These are phyloP conservation scores for Drosophila murphyi DNA, from an alignment of 1,140 invertebrate genomes.

Conservation along the genomic window DNA sequence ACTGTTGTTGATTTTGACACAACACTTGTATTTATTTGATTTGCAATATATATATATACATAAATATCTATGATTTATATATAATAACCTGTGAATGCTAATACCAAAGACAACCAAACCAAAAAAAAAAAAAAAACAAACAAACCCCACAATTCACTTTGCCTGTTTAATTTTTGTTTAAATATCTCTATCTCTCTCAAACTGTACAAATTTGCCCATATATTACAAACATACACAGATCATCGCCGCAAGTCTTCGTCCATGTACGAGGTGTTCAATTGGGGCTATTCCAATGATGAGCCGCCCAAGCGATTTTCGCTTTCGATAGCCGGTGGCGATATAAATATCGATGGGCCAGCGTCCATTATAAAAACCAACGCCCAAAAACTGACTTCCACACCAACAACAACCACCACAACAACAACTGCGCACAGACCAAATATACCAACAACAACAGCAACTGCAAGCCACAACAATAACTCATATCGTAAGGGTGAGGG, in stretches of 20 bases:
- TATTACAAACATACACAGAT: constrained; percentile 67
- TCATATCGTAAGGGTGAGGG: constrained; percentile 83
- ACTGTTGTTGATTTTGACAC: constrained; percentile 27
- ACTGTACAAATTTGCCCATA: constrained; percentile 37
- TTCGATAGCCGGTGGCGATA: constrained; percentile 80
- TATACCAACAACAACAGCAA: constrained; percentile 57
- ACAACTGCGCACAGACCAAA: constrained; percentile 48
- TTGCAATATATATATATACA: constrained; percentile 29
- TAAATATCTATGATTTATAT: constrained; percentile 29
- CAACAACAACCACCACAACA: constrained; percentile 45
- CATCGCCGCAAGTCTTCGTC: constrained; percentile 87
- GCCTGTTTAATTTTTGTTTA: constrained; percentile 42
- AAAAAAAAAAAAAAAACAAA: neutral
- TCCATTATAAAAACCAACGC: constrained; percentile 49
- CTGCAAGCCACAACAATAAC: constrained; percentile 72
- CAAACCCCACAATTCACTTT: constrained; percentile 5
- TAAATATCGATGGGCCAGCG: constrained; percentile 83
- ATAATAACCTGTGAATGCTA: neutral
- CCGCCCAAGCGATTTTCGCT: constrained; percentile 83
- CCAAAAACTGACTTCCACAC: constrained; percentile 62
- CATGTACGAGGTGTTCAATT: constrained; percentile 92
- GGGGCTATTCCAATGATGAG: constrained; percentile 86
- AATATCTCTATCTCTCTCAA: constrained; percentile 49
- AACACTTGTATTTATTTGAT: constrained; percentile 17
- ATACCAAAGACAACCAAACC: constrained; percentile 13